Conservation (phyloP, 2,888 invertebrate genomes). For the Drosophila demipolita region DNA sequence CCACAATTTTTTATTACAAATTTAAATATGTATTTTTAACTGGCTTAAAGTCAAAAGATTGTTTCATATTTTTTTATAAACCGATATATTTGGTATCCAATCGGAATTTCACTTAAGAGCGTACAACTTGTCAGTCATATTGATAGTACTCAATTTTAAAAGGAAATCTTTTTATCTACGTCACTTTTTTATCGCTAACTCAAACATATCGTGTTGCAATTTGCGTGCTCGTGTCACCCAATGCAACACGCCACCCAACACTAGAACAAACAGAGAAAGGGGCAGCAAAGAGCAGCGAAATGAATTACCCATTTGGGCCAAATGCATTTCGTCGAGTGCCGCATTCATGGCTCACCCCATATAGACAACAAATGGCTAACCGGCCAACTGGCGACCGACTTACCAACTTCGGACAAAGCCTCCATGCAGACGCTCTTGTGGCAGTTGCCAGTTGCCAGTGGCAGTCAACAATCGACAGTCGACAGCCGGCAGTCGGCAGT, state of each 20-base stretch:
- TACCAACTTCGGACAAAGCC: constrained; percentile 54
- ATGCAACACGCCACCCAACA: neutral
- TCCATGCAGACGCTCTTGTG: constrained; percentile 45
- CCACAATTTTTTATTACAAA: neutral
- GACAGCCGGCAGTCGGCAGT: constrained; percentile 16
- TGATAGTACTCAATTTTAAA: neutral
- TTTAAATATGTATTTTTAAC: neutral
- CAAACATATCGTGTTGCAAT: neutral
- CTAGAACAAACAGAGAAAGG: constrained; percentile 15
- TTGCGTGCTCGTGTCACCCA: constrained; percentile 3
- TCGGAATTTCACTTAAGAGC: neutral
- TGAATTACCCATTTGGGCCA: constrained; percentile 76
- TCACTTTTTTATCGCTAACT: neutral
- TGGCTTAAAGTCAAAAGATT: neutral
- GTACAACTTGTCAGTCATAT: neutral
- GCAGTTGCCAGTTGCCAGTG: constrained; percentile 11
- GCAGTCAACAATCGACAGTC: constrained; percentile 12
- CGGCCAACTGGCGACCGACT: constrained; percentile 62
- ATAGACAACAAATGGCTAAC: constrained; percentile 39
- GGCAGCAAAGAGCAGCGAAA: constrained; percentile 42
- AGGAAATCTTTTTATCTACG: neutral
- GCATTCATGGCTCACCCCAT: constrained; percentile 61
- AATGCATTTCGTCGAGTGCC: constrained; percentile 34
- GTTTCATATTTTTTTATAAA: neutral
- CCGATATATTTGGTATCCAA: neutral